Evolutionary conservation across 2,797 vertebrate genomes (phyloP).

Genomic region (Mormyrops boulengeri): DNA sequence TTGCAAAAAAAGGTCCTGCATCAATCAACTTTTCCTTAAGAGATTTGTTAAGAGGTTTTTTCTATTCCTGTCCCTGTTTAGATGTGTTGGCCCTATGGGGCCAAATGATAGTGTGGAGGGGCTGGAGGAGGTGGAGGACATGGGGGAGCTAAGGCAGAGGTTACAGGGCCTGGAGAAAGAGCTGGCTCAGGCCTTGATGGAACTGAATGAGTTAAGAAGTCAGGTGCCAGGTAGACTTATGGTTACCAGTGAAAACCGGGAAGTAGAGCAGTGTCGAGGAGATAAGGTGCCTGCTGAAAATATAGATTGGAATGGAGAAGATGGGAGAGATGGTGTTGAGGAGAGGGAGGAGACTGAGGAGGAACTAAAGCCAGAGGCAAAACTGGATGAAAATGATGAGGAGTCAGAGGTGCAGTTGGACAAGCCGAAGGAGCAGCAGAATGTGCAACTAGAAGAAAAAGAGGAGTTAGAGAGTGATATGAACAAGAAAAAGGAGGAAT

Average conservation of each 20-base stretch:
- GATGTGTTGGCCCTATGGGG: not conserved
- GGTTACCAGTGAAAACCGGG: not conserved
- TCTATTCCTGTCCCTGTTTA: not conserved
- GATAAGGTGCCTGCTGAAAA: not conserved
- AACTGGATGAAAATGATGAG: too few relatives aligned
- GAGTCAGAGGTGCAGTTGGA: not conserved
- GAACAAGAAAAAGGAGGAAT: not conserved
- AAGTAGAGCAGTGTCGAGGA: not conserved
- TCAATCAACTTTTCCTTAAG: not conserved
- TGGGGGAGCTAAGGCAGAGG: not conserved
- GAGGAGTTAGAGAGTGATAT: not conserved
- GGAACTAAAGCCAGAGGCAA: not conserved
- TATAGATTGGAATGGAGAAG: not conserved
- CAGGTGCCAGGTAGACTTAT: not conserved
- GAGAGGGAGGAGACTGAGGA: slow-evolving; percentile 4
- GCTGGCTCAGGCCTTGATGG: slow-evolving; percentile 2
- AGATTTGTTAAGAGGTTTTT: not conserved
- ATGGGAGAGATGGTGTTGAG: not conserved
- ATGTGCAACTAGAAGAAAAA: not conserved
- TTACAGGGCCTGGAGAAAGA: not conserved
- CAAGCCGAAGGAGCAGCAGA: not conserved
- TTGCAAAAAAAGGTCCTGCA: not conserved
- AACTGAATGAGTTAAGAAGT: not conserved
- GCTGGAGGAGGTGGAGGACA: not conserved
- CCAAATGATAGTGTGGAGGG: too few relatives aligned